Percentiles rank a stretch among this genome's conserved stretches.
phyloP scores from a whole-genome alignment of 2,888 invertebrate species.

The Hipparchia semele region DNA sequence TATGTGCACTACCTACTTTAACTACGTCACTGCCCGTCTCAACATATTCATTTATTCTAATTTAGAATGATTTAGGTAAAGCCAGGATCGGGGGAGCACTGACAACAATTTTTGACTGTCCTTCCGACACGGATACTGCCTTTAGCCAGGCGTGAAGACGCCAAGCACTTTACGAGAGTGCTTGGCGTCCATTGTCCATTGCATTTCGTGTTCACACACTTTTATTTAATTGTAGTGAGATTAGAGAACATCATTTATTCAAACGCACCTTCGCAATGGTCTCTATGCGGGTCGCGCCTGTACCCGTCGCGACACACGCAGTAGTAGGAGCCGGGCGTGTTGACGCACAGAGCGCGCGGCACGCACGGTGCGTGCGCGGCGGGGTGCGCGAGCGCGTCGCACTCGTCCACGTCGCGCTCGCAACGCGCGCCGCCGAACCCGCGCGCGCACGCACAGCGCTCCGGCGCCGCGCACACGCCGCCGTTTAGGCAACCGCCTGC shows the following conservation, averaged over 20 bases:
- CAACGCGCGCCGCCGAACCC: slow-evolving; percentile 93
- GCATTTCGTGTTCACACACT: too few species aligned
- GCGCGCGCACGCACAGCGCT: slow-evolving; percentile 89
- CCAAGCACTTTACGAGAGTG: too few species aligned
- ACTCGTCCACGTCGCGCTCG: slow-evolving; percentile 94
- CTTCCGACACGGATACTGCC: too few species aligned
- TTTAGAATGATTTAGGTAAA: too few species aligned
- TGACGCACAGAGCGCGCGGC: slow-evolving; percentile 90
- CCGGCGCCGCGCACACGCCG: slow-evolving; percentile 90
- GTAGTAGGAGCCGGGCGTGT: slow-evolving; percentile 95
- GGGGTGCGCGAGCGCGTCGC: slow-evolving; percentile 87
- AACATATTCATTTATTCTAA: too few species aligned
- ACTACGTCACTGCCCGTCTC: too few species aligned
- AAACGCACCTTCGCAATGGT: slow-evolving; percentile 85
- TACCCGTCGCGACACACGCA: slow-evolving; percentile 93
- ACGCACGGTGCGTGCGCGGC: slow-evolving; percentile 88
- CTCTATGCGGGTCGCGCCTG: slow-evolving; percentile 79
- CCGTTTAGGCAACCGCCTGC: slow-evolving; percentile 92
- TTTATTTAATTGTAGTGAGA: too few species aligned
- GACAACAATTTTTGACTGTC: too few species aligned
- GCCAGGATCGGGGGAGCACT: too few species aligned
- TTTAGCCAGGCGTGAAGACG: too few species aligned
- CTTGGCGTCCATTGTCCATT: too few species aligned
- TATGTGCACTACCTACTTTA: fast-evolving
- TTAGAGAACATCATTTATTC: not conserved